phyloP scores from a whole-genome alignment of 2,113 vertebrate species.

The Galbula dea region DNA sequence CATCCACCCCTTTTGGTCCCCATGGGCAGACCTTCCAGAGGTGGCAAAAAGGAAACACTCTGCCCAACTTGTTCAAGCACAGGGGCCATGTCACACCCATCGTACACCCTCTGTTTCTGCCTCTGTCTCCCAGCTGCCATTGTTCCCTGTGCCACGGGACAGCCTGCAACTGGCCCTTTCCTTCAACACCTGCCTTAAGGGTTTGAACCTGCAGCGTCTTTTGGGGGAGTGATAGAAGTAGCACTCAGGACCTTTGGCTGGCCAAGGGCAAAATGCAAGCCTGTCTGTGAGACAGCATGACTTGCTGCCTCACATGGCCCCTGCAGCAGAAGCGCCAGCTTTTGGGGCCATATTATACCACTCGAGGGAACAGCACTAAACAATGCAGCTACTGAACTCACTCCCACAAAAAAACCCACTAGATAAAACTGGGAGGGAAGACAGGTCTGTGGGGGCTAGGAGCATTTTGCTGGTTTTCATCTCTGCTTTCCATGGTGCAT shows the following conservation, averaged over 20 bases:
- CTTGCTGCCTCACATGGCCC: fast-evolving
- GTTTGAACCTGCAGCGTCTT: neutral
- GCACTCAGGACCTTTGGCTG: neutral
- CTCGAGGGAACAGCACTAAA: neutral
- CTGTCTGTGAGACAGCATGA: neutral
- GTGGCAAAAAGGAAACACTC: too few relatives aligned
- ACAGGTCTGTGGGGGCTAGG: neutral
- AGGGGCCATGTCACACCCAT: fast-evolving
- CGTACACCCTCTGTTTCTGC: neutral
- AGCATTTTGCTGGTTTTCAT: neutral
- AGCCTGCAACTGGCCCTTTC: fast-evolving
- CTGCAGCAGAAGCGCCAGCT: neutral
- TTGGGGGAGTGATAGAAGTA: neutral
- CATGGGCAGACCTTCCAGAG: neutral
- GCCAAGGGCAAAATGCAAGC: neutral
- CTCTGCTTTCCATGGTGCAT: neutral
- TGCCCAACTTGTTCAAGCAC: neutral
- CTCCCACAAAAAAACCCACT: neutral
- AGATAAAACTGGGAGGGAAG: neutral
- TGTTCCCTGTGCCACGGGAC: neutral
- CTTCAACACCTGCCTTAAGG: neutral
- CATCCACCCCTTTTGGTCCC: neutral
- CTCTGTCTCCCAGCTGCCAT: fast-evolving
- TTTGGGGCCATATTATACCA: neutral
- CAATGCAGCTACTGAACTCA: neutral